phyloP scores from a whole-genome alignment of 2,888 invertebrate species.

The Caenorhabditis becei region DNA sequence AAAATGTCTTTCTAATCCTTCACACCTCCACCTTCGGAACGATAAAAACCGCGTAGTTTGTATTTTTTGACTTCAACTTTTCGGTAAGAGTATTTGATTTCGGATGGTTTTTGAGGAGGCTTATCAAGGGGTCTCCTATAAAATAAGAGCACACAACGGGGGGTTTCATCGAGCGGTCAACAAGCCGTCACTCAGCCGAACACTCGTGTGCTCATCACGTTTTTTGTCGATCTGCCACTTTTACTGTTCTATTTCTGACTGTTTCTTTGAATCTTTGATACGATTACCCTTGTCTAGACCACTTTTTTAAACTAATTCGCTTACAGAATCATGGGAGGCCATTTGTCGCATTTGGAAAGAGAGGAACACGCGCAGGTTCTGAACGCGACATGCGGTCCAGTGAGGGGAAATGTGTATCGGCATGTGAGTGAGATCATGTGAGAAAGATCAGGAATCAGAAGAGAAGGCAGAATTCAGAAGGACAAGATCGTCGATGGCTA shows the following conservation, averaged over 20 bases:
- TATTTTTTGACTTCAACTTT: neutral
- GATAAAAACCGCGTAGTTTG: slow-evolving; percentile 3
- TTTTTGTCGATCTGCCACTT: neutral
- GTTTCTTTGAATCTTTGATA: neutral
- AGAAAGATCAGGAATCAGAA: neutral
- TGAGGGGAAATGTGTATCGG: slow-evolving; percentile 42
- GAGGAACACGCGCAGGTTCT: slow-evolving; percentile 35
- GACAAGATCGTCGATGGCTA: slow-evolving; percentile 59
- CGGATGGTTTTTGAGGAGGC: slow-evolving; percentile 31
- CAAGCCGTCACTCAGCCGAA: neutral
- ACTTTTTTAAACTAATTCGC: neutral
- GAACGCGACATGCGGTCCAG: slow-evolving; percentile 43
- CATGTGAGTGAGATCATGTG: slow-evolving; percentile 25
- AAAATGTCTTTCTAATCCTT: slow-evolving; percentile 15
- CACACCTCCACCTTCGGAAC: neutral
- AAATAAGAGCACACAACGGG: slow-evolving; percentile 9
- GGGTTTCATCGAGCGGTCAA: neutral
- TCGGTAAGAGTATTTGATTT: slow-evolving; percentile 1
- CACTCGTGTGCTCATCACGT: neutral
- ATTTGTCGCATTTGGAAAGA: slow-evolving; percentile 42
- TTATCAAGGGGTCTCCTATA: slow-evolving; percentile 25
- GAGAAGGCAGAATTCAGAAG: slow-evolving; percentile 32
- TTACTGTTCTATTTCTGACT: neutral
- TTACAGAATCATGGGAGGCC: slow-evolving; percentile 27
- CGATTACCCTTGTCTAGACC: neutral